Conservation (phyloP, 30 jellyfish, hydroid and myxozoan genomes). For the Catostylus mosaicus region DNA sequence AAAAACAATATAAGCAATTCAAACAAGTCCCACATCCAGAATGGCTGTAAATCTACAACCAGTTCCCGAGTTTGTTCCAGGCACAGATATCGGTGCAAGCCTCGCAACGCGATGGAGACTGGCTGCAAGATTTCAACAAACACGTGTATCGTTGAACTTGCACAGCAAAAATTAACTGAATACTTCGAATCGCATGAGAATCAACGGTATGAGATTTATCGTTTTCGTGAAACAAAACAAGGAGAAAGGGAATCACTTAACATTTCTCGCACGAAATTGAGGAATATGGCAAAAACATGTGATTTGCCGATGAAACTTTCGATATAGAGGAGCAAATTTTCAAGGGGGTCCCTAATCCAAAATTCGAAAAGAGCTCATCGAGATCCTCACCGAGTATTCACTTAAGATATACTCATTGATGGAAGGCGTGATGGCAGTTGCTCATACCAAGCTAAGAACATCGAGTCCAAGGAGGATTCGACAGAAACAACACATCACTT, state of each 20-base stretch:
- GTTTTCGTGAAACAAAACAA: constrained; percentile 21
- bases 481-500: constrained; percentile 11
- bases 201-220: background rate
- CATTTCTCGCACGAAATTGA: background rate
- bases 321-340: background rate
- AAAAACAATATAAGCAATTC: background rate
- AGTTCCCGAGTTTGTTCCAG: constrained; percentile 10
- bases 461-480: constrained; percentile 8
- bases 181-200: background rate
- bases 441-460: background rate
- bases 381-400: background rate
- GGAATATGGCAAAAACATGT: background rate
- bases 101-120: background rate
- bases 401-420: background rate
- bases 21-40: background rate
- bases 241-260: constrained; percentile 2
- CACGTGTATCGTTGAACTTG: background rate
- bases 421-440: background rate
- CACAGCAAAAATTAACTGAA: background rate
- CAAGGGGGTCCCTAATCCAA: background rate
- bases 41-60: constrained; percentile 29
- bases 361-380: background rate
- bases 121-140: too few species aligned
- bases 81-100: constrained; percentile 32
- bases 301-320: constrained; percentile 12